Percentiles rank a stretch among this genome's conserved stretches.
phyloP scores from a whole-genome alignment of 2,888 invertebrate genomes.

The Galerucella nymphaeae region DNA sequence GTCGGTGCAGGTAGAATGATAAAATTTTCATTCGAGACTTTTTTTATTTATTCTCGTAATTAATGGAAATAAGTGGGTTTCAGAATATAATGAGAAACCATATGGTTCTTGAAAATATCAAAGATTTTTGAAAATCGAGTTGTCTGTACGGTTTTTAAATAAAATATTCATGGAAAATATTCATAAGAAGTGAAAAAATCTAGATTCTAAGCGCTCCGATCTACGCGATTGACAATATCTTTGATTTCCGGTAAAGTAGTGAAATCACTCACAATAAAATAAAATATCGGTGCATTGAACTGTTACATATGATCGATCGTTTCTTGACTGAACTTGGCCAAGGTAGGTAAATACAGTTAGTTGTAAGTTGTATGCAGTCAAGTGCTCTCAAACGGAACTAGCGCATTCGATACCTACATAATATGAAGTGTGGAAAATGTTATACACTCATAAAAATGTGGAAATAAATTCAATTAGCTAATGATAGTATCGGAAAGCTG shows the following conservation, averaged over 20 bases:
- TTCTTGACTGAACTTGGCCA: slow-evolving; percentile 35
- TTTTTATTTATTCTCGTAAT: too few species aligned
- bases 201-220: background rate
- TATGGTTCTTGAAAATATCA: too few species aligned
- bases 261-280: background rate
- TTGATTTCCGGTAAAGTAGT: too few species aligned
- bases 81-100: too few species aligned
- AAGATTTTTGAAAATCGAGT: too few species aligned
- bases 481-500: too few species aligned
- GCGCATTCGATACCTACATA: slow-evolving; percentile 18
- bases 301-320: slow-evolving; percentile 29
- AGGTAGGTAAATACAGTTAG: slow-evolving; percentile 33
- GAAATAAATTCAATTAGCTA: background rate
- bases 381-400: slow-evolving; percentile 34
- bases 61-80: too few species aligned
- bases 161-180: too few species aligned
- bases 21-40: too few species aligned
- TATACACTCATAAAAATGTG: slow-evolving; percentile 13
- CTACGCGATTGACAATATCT: background rate
- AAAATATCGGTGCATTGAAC: slow-evolving; percentile 31
- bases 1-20: too few species aligned
- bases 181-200: too few species aligned
- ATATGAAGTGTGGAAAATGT: background rate
- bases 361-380: slow-evolving; percentile 30
- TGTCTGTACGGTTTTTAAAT: too few species aligned